phyloP scores from a whole-genome alignment of 2,888 invertebrate genomes.

The Hermodice carunculata region DNA sequence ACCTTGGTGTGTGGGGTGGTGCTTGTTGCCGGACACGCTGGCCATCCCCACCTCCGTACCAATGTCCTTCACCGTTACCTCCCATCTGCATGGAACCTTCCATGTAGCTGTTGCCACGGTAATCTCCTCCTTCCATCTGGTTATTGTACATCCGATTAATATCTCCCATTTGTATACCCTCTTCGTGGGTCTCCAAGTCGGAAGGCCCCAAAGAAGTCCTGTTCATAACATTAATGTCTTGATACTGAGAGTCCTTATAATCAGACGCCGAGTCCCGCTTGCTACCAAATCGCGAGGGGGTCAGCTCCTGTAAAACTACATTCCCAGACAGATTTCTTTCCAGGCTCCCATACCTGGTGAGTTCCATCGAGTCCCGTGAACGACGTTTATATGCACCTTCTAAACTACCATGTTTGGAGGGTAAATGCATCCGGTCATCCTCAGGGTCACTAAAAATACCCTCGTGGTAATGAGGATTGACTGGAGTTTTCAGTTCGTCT shows the following conservation, averaged over 20 bases:
- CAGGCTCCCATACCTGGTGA: constrained; percentile 23
- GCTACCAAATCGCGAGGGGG: constrained; percentile 53
- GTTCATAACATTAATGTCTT: not conserved
- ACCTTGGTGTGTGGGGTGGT: constrained; percentile 26
- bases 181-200: not conserved
- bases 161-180: not conserved
- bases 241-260: constrained; percentile 23
- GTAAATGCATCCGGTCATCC: constrained; percentile 43
- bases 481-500: constrained; percentile 56
- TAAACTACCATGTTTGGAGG: constrained; percentile 56
- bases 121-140: constrained; percentile 4
- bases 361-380: not conserved
- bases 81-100: no score
- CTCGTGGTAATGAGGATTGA: constrained; percentile 18
- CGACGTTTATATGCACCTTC: constrained; percentile 53
- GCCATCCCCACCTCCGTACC: not conserved
- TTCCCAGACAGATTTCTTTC: constrained; percentile 19
- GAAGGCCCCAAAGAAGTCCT: no score
- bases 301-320: constrained; percentile 33
- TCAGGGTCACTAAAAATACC: constrained; percentile 27
- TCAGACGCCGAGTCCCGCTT: constrained; percentile 54
- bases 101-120: not conserved
- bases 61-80: no score
- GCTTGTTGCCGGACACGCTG: constrained; percentile 7
- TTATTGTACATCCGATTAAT: not conserved